Percentiles rank a stretch among this genome's conserved stretches.
These are phyloP conservation scores for Volucella inflata DNA, from an alignment of 2,888 invertebrate genomes.

Conservation along the genomic window DNA sequence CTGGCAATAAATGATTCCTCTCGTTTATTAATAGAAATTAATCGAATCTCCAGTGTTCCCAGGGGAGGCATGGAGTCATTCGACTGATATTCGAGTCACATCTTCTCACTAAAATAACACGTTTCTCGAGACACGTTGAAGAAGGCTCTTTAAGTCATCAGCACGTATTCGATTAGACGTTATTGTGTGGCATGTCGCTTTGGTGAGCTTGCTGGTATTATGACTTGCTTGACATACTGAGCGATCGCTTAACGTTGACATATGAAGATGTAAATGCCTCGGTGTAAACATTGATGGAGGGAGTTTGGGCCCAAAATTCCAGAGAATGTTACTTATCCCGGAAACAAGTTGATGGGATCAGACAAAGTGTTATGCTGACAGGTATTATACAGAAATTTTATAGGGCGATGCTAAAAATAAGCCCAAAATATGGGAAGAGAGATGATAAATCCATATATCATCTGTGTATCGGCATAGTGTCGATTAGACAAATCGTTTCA, in stretches of 20 bases:
- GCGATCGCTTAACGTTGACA: conserved; percentile 24
- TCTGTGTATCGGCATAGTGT: too few species aligned
- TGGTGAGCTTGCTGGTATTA: conserved; percentile 21
- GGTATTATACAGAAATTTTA: conserved; percentile 21
- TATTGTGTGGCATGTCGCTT: conserved; percentile 41
- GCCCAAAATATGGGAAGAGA: background rate
- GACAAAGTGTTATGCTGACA: conserved; percentile 31
- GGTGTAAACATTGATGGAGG: background rate
- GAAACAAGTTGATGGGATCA: conserved; percentile 13
- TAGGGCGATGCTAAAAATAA: conserved; percentile 22
- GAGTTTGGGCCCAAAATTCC: background rate
- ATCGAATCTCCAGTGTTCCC: conserved; percentile 14
- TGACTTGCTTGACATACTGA: background rate
- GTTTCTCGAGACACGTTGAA: conserved; percentile 19
- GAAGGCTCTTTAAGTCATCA: conserved; percentile 46
- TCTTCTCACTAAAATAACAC: conserved; percentile 48
- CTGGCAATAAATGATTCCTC: conserved; percentile 36
- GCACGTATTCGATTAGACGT: conserved; percentile 68
- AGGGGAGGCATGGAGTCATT: background rate
- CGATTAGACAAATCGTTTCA: too few species aligned
- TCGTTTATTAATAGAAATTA: conserved; percentile 55
- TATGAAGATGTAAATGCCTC: conserved; percentile 42
- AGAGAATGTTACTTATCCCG: background rate
- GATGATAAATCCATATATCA: background rate
- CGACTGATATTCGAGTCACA: conserved; percentile 57